Percentiles rank a stretch among this genome's conserved stretches.
These are phyloP conservation scores for Zhengitettix transpicula DNA, from an alignment of 2,888 invertebrate genomes.

Conservation along the genomic window DNA sequence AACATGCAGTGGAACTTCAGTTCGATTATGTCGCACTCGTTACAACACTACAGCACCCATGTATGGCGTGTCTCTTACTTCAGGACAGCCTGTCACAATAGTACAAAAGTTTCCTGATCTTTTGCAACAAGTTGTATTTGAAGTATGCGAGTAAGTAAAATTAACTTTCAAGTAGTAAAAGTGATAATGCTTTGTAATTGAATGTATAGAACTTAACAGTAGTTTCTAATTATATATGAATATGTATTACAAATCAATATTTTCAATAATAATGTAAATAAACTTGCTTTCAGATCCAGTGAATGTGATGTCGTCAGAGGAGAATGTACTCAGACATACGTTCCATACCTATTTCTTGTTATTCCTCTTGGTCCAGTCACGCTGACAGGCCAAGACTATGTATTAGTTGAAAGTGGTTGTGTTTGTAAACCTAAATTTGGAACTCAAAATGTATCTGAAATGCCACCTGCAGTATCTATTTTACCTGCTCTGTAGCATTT, in stretches of 20 bases:
- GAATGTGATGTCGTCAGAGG: slow-evolving; percentile 81
- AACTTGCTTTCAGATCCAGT: slow-evolving; percentile 45
- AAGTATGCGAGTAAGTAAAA: slow-evolving; percentile 72
- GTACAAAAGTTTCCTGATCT: slow-evolving; percentile 89
- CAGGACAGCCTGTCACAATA: slow-evolving; percentile 82
- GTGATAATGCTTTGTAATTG: too few species aligned
- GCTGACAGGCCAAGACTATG: slow-evolving; percentile 82
- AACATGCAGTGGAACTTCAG: slow-evolving; percentile 39
- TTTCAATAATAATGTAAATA: not conserved
- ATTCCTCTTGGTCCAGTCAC: slow-evolving; percentile 82
- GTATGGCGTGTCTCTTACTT: slow-evolving; percentile 86
- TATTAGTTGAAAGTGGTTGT: slow-evolving; percentile 89
- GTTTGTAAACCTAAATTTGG: slow-evolving; percentile 54
- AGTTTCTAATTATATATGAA: not conserved
- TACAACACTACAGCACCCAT: slow-evolving; percentile 89
- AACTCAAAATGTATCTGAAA: not conserved
- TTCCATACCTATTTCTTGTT: slow-evolving; percentile 80
- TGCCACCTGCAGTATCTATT: slow-evolving; percentile 7
- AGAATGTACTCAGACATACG: slow-evolving; percentile 81
- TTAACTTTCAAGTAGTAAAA: not conserved
- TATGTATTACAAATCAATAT: not conserved
- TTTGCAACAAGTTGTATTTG: slow-evolving; percentile 81
- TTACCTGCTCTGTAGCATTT: not conserved
- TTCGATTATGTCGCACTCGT: slow-evolving; percentile 69
- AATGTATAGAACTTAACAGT: too few species aligned